Percentiles rank a stretch among this genome's conserved stretches.
These are phyloP conservation scores for Luffia ferchaultella DNA, from an alignment of 2,888 invertebrate species.

Conservation along the genomic window DNA sequence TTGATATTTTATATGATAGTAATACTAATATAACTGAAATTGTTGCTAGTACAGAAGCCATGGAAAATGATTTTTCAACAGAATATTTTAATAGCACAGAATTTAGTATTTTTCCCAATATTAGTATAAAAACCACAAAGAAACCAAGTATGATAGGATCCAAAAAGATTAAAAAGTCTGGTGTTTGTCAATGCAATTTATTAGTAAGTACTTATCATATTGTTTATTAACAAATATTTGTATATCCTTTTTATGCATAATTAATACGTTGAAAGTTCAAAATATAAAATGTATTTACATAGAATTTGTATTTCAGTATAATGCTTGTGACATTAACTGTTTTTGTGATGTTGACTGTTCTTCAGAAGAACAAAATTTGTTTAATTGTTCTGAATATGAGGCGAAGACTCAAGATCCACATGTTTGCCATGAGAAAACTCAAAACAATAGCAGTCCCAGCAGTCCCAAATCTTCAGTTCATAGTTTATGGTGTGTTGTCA, in stretches of 20 bases:
- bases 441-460: slow-evolving; percentile 7
- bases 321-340: slow-evolving; percentile 82
- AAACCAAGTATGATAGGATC: slow-evolving; percentile 22
- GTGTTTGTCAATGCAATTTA: slow-evolving; percentile 40
- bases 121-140: slow-evolving; percentile 23
- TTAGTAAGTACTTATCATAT: slow-evolving; percentile 42
- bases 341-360: slow-evolving; percentile 84
- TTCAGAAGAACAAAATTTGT: slow-evolving; percentile 62
- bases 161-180: slow-evolving; percentile 22
- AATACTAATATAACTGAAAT: slow-evolving; percentile 31
- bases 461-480: slow-evolving; percentile 19
- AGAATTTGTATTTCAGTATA: slow-evolving; percentile 44
- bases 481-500: slow-evolving; percentile 42
- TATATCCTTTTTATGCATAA: slow-evolving; percentile 4
- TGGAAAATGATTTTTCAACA: slow-evolving; percentile 23
- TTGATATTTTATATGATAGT: slow-evolving; percentile 45
- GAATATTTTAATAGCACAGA: slow-evolving; percentile 48
- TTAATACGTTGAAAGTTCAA: background rate
- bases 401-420: slow-evolving; percentile 13
- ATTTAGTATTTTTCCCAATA: slow-evolving; percentile 34
- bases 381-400: slow-evolving; percentile 63
- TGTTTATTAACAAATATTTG: no score
- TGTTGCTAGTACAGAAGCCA: slow-evolving; percentile 29
- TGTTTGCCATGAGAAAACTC: slow-evolving; percentile 17
- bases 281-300: slow-evolving; percentile 2